Percentiles rank a stretch among this genome's conserved stretches.
phyloP scores from a whole-genome alignment of 2,797 vertebrate species.

The Alouatta caraya region DNA sequence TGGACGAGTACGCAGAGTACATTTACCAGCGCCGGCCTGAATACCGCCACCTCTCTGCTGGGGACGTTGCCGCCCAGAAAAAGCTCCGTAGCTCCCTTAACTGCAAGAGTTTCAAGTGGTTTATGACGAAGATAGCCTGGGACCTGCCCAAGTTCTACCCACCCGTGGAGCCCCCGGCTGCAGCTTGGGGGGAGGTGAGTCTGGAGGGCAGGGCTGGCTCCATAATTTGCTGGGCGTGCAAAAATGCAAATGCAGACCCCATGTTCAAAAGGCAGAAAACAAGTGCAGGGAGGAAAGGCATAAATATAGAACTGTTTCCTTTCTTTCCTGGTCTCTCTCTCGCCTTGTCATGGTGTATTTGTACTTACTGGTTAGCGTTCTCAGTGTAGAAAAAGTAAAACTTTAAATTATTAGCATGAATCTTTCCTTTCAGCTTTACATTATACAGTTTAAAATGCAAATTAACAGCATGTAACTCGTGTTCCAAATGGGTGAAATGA shows the following conservation, averaged over 20 bases:
- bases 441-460: not conserved
- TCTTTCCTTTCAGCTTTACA: not conserved
- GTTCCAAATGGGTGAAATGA: not conserved
- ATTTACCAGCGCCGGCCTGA: slow-evolving; percentile 97
- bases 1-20: slow-evolving; percentile 96
- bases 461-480: not conserved
- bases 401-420: not conserved
- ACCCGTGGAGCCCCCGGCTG: slow-evolving; percentile 95
- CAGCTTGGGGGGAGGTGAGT: slow-evolving; percentile 96
- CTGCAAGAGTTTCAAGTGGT: slow-evolving; percentile 97
- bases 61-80: slow-evolving; percentile 93
- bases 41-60: slow-evolving; percentile 96
- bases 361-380: not conserved
- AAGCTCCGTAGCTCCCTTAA: slow-evolving; percentile 90
- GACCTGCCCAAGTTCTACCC: slow-evolving; percentile 97
- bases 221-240: fast-evolving
- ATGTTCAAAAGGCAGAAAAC: not conserved
- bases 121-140: slow-evolving; percentile 97
- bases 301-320: not conserved
- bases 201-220: fast-evolving
- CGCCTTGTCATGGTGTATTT: not conserved
- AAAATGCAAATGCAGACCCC: not conserved
- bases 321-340: not conserved
- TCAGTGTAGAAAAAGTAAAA: not conserved
- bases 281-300: not conserved